Percentiles rank a stretch among this genome's conserved stretches.
Evolutionary conservation across 92 coral and sea anemone genomes (phyloP).

Genomic region (Porites divaricata): DNA sequence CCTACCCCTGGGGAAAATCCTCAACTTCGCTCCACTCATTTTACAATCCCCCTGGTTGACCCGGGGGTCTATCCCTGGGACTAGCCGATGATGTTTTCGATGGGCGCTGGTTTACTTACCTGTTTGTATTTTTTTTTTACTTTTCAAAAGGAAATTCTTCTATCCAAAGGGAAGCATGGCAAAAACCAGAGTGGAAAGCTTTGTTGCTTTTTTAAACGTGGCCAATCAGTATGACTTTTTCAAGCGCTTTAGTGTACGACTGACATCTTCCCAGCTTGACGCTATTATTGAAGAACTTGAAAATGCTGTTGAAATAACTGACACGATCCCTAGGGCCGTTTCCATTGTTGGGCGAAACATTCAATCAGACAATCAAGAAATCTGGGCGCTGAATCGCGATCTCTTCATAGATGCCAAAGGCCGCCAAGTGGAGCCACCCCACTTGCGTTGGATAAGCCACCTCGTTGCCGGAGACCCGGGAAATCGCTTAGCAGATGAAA

Average conservation of each 20-base stretch:
- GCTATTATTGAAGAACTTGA: slow-evolving; percentile 4
- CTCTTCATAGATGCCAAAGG: slow-evolving; percentile 31
- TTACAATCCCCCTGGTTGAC: too few relatives aligned
- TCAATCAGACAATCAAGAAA: background rate
- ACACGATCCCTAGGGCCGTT: slow-evolving; percentile 14
- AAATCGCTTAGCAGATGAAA: slow-evolving; percentile 40
- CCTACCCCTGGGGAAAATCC: too few relatives aligned
- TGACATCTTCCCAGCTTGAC: slow-evolving; percentile 1
- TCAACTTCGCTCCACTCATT: too few relatives aligned
- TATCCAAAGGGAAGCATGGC: slow-evolving; percentile 8
- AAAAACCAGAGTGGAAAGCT: slow-evolving; percentile 18
- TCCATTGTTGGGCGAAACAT: slow-evolving; percentile 20
- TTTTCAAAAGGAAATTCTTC: slow-evolving; percentile 14
- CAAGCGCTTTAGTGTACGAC: slow-evolving; percentile 5
- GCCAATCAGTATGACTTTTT: slow-evolving; percentile 2
- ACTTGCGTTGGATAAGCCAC: slow-evolving; percentile 42
- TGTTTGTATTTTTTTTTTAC: slow-evolving; percentile 1
- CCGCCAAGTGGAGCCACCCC: slow-evolving; percentile 10
- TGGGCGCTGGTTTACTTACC: background rate
- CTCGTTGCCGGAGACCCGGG: slow-evolving; percentile 41
- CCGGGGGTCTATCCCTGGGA: too few relatives aligned
- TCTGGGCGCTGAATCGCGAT: slow-evolving; percentile 34
- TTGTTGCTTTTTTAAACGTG: background rate
- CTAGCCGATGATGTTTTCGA: too few relatives aligned
- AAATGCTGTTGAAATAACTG: slow-evolving; percentile 11